Conservation (phyloP, 2,113 vertebrate genomes). For the Xyliphius kryptos region DNA sequence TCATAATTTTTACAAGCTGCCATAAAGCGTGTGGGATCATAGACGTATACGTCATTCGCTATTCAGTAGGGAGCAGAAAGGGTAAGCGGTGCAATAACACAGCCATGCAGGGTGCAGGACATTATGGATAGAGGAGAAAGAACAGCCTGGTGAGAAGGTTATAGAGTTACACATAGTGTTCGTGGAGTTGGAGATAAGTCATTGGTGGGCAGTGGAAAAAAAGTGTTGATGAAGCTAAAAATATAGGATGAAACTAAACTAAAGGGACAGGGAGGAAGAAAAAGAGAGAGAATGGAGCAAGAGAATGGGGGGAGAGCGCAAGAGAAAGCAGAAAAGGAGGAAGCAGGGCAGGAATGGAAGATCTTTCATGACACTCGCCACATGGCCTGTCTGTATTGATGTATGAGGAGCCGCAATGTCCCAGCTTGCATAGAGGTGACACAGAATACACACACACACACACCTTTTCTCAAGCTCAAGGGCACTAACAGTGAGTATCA, state of each 20-base stretch:
- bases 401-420: conserved; percentile 34
- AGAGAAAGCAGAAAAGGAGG: conserved; percentile 13
- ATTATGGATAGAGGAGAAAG: conserved; percentile 30
- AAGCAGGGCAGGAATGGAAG: too few relatives aligned
- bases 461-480: conserved; percentile 26
- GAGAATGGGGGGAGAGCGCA: neutral
- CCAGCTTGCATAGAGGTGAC: conserved; percentile 40
- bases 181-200: conserved; percentile 25
- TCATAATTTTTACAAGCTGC: too few relatives aligned
- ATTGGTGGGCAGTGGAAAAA: conserved; percentile 28
- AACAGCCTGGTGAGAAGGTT: conserved; percentile 31
- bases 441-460: conserved; percentile 27
- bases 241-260: conserved; percentile 24
- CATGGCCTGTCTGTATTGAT: conserved; percentile 39
- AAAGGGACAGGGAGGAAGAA: neutral
- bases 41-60: conserved; percentile 7
- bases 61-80: conserved; percentile 22
- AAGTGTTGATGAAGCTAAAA: conserved; percentile 38
- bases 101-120: neutral
- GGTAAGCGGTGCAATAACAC: conserved; percentile 28
- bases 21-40: neutral
- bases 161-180: conserved; percentile 22
- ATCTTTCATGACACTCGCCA: conserved; percentile 35
- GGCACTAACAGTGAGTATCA: conserved; percentile 19
- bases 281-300: neutral